Evolutionary conservation across 1,140 invertebrate genomes (phyloP).

Genomic region (Drosophila santomea): DNA sequence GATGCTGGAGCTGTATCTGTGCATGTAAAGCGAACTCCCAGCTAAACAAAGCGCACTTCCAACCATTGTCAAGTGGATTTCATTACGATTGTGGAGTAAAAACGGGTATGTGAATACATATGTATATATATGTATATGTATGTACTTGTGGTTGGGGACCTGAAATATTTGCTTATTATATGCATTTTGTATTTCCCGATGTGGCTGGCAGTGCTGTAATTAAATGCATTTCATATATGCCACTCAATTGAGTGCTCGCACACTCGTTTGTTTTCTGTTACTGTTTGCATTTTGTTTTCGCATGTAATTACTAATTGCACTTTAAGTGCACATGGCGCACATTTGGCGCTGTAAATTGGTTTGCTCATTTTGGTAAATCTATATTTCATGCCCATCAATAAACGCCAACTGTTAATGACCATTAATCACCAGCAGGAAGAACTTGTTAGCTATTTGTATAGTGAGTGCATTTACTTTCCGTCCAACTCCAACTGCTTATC

Average conservation of each 20-base stretch:
- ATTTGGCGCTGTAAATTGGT: conserved; percentile 28
- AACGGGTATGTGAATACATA: conserved; percentile 12
- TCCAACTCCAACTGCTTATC: conserved; percentile 10
- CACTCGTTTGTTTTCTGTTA: conserved; percentile 23
- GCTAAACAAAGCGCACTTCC: conserved; percentile 22
- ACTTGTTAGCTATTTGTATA: conserved; percentile 51
- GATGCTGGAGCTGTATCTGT: conserved; percentile 29
- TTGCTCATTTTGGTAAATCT: conserved; percentile 9
- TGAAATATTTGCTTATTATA: conserved; percentile 55
- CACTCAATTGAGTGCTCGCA: conserved; percentile 39
- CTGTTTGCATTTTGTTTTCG: conserved; percentile 18
- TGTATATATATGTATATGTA: not conserved
- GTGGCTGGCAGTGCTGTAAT: conserved; percentile 35
- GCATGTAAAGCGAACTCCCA: conserved; percentile 8
- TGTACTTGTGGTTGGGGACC: conserved; percentile 41
- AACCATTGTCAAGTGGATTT: conserved; percentile 41
- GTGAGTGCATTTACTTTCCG: conserved; percentile 1
- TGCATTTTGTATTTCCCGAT: conserved; percentile 27
- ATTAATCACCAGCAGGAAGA: conserved; percentile 15
- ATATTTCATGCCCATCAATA: conserved; percentile 1
- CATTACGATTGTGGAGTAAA: conserved; percentile 29
- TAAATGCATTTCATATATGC: conserved; percentile 49
- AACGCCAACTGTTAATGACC: not conserved
- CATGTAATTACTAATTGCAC: conserved; percentile 17
- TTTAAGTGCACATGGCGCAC: conserved; percentile 34